Evolutionary conservation across 2,797 vertebrate genomes (phyloP), one percentile per base, ranked within the genome.

Genomic region (Gallinago stenura): DNA sequence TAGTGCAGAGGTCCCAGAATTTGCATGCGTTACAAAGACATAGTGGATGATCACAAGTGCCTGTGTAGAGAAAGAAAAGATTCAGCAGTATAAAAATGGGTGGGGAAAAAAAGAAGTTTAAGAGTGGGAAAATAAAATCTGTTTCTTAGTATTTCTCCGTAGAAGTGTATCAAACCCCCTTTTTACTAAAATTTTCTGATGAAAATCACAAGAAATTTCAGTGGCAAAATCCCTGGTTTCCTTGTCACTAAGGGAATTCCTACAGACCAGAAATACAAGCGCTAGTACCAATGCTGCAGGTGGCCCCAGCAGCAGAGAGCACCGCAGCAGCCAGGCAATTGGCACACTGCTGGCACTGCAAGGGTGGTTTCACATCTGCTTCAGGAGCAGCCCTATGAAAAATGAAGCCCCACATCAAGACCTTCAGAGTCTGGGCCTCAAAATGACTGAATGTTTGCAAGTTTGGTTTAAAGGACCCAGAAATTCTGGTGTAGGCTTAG

Each of bases 281-380:
- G 9, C 20, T 58, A 31, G 7, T 53, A 45, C 64, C 21, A 11
- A 1, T 5, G 41, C 25, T 26, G 46, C 64, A 33, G 18, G 46
- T 28, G 65, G 26, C 8, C 35, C 30, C 43, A 65, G 71, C 21
- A 31, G 61, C 33, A 19, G 61, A 39, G 31, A 20, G 6, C 66
- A 25, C 21, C 2, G 0, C 25, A 41, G 19, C 0, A 64, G 37
- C 22, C 21, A 12, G 30, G 43, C 39, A 20, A 15, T 31, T 0
- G 2, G 61, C 41, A 31, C 3, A 2, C 25, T 46, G 37, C 43
- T 48, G 78, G n/a, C 41, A 39, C 35, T 18, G 41, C n/a, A 45
- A 85, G 35, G 33, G 26, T 10, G 21, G 30, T 51, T 84, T 41
- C 25, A 30, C 26, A 10, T 10, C 37, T 58, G 16, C 48, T 93